Evolutionary conservation across 2,113 vertebrate species (phyloP), one percentile per base, ranked within the genome.

Genomic region (Zosterops pallidus): DNA sequence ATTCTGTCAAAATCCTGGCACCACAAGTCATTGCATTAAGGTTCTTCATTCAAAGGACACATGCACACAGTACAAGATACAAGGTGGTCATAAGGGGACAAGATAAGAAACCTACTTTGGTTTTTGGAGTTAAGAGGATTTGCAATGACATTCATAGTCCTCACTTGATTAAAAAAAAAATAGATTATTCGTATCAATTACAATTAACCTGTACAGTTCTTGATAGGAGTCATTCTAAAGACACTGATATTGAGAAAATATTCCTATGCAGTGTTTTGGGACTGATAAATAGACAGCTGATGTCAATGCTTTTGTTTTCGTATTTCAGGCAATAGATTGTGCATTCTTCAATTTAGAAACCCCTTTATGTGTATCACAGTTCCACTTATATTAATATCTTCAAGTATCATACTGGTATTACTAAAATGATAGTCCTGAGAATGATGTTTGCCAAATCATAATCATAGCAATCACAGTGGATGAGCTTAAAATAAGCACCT

Each of bases 261-360:
- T 37, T 37, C 37, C 12, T 46, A 17, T 37, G n/a, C 4, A 64
- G 24, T 53, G 14, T 25, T 92, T 55, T 65, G 12, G 37, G 12
- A 63, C 21, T 39, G 39, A 57, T 44, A 92, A 78, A 59, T 5
- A 6, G 39, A 52, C 37, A 44, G 5, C 7, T 52, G 22, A n/a
- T 0, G 0, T 33, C 63, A 55, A 26, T 31, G 11, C 0, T 9
- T 49, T 53, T 72, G 3, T 47, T 68, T 77, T 53, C 28, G 3
- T 64, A 2, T 75, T 74, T 75, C n/a, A 63, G 14, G 8, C 29
- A 72, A 22, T 28, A 35, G 5, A 12, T 22, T 47, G 7, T 24
- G 2, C 8, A 35, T 74, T 57, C 14, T 89, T 14, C 15, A 9
- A 39, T 59, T 87, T 62, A 22, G 11, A 75, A 85, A 6, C 13